These are phyloP conservation scores for Sinocyclocheilus anshuiensis DNA, from an alignment of 2,113 vertebrate genomes.

Conservation along the genomic window DNA sequence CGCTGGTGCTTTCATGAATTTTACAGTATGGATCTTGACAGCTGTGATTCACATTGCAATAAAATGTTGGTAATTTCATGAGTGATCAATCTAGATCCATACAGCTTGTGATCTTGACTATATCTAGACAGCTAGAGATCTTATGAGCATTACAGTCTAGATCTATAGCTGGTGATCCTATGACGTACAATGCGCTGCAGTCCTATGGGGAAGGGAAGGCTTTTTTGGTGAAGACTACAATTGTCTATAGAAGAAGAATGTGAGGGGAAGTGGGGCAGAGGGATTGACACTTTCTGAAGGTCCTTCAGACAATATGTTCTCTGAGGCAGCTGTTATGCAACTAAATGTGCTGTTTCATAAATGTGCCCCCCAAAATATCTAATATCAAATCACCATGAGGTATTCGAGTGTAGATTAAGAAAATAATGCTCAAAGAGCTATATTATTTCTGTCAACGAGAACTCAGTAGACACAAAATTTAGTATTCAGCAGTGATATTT, in stretches of 20 bases:
- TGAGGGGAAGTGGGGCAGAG: constrained; percentile 50
- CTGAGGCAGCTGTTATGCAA: constrained; percentile 54
- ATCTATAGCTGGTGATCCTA: background rate
- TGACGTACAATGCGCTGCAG: constrained; percentile 60
- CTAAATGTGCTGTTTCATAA: constrained; percentile 47
- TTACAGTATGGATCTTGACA: too few relatives aligned
- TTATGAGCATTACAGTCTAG: background rate
- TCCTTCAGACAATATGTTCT: constrained; percentile 58
- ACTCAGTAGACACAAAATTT: background rate
- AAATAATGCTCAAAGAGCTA: background rate
- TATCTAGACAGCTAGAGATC: background rate
- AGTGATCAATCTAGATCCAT: background rate
- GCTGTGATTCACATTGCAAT: too few relatives aligned
- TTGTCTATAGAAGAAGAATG: constrained; percentile 63
- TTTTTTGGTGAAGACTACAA: constrained; percentile 70
- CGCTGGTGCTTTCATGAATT: too few relatives aligned
- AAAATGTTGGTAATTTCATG: too few relatives aligned
- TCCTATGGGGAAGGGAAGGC: constrained; percentile 65
- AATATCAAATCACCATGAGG: constrained; percentile 5
- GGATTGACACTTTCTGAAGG: constrained; percentile 53
- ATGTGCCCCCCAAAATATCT: constrained; percentile 42
- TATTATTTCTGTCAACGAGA: background rate
- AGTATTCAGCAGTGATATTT: constrained; percentile 18
- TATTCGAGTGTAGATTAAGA: background rate
- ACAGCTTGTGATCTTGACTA: background rate